These are phyloP conservation scores for Etheostoma cragini DNA, from an alignment of 2,113 vertebrate genomes.

Conservation along the genomic window DNA sequence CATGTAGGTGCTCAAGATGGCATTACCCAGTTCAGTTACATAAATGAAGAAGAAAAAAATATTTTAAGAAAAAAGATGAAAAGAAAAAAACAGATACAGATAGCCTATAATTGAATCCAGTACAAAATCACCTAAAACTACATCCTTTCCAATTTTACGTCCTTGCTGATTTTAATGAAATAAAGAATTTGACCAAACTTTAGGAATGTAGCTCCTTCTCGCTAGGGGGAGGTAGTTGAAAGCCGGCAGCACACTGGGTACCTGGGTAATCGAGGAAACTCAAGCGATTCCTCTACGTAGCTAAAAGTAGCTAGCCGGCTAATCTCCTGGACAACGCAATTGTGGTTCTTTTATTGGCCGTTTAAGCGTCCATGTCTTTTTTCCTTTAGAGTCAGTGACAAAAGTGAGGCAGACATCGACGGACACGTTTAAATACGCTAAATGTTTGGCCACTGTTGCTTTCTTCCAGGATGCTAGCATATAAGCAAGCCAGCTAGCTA, in stretches of 20 bases:
- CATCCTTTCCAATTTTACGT: neutral
- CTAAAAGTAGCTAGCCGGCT: conserved; percentile 71
- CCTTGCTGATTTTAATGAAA: neutral
- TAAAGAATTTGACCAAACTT: too few species aligned
- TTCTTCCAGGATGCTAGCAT: conserved; percentile 70
- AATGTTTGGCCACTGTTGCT: conserved; percentile 42
- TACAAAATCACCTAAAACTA: neutral
- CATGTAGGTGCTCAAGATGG: neutral
- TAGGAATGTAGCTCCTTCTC: conserved; percentile 47
- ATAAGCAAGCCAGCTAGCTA: conserved; percentile 54
- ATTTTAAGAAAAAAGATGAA: too few species aligned
- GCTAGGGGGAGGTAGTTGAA: conserved; percentile 47
- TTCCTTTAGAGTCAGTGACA: neutral
- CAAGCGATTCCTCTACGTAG: conserved; percentile 47
- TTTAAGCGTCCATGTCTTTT: conserved; percentile 2
- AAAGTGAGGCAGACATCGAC: neutral
- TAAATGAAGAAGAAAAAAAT: neutral
- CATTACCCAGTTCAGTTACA: neutral
- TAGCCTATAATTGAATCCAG: neutral
- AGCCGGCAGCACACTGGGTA: neutral
- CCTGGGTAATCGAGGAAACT: conserved; percentile 65
- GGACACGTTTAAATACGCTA: conserved; percentile 24
- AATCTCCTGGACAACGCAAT: conserved; percentile 66
- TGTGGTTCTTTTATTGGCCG: conserved; percentile 30
- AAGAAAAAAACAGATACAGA: too few species aligned